Evolutionary conservation across 2,113 vertebrate species (phyloP).

Genomic region (Marcusenius ussheri): DNA sequence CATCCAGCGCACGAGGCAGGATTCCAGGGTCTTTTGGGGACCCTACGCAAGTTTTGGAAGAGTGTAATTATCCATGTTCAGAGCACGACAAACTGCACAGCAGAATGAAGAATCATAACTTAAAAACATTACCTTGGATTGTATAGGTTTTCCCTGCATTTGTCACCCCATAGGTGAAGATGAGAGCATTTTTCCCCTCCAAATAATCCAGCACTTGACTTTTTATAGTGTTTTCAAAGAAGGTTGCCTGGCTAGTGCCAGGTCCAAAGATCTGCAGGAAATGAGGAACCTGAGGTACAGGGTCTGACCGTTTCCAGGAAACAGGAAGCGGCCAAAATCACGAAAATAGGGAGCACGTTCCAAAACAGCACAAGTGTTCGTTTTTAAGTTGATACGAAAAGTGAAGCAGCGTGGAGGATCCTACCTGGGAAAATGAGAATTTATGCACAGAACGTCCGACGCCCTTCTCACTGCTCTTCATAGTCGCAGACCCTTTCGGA

Average conservation of each 20-base stretch:
- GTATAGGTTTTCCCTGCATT: conserved; percentile 86
- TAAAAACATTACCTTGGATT: conserved; percentile 66
- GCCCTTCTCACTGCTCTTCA: conserved; percentile 76
- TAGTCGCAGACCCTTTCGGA: conserved; percentile 70
- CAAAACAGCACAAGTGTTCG: background rate
- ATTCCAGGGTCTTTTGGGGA: conserved; percentile 71
- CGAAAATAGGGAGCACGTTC: too few species aligned
- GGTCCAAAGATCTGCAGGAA: conserved; percentile 71
- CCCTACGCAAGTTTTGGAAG: conserved; percentile 47
- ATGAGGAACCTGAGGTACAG: background rate
- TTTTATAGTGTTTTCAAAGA: conserved; percentile 70
- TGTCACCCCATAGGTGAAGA: conserved; percentile 84
- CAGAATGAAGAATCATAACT: background rate
- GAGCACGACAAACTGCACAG: background rate
- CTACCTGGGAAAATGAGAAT: conserved; percentile 76
- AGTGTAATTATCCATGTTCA: background rate
- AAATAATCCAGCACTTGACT: conserved; percentile 62
- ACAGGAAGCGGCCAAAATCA: background rate
- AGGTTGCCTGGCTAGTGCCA: conserved; percentile 62
- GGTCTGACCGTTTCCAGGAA: background rate
- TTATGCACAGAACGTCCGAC: conserved; percentile 66
- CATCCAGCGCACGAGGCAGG: conserved; percentile 68
- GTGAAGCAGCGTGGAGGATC: background rate
- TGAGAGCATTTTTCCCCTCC: conserved; percentile 67
- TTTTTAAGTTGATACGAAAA: background rate